These are phyloP conservation scores for Leucophora obtusa DNA, from an alignment of 2,888 invertebrate species.

Conservation along the genomic window DNA sequence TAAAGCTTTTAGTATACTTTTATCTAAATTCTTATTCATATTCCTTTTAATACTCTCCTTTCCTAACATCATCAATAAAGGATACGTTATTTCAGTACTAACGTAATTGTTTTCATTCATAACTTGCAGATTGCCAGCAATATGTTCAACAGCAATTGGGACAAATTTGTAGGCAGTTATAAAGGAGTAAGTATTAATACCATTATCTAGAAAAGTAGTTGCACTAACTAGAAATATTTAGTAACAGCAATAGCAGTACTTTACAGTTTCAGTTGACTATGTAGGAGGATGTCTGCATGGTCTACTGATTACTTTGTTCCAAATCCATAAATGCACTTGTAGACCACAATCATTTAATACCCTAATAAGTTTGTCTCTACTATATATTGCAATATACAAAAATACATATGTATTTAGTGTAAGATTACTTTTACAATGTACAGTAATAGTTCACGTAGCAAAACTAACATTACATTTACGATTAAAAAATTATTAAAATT, in stretches of 20 bases:
- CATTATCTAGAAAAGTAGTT: not conserved
- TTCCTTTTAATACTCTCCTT: no score
- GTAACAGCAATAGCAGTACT: not conserved
- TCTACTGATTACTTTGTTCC: not conserved
- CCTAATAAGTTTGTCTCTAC: conserved; percentile 27
- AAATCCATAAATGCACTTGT: not conserved
- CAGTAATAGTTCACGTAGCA: no score
- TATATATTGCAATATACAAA: not conserved
- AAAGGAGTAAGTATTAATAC: no score
- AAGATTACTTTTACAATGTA: not conserved
- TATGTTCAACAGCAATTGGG: not conserved
- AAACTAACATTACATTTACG: no score
- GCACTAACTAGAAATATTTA: not conserved
- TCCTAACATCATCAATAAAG: no score
- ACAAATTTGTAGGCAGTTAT: conserved; percentile 9
- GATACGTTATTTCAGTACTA: not conserved
- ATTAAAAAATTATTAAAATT: no score
- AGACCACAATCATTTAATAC: conserved; percentile 17
- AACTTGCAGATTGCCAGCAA: conserved; percentile 1
- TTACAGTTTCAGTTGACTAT: no score
- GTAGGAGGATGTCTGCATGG: not conserved
- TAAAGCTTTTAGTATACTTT: no score
- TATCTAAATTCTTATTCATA: no score
- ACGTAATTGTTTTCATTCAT: conserved; percentile 20
- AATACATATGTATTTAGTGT: not conserved